A percentile compares a stretch with the other conserved stretches of the same genome.
Conservation (phyloP, 1,140 invertebrate species). For the Orius laevigatus region DNA sequence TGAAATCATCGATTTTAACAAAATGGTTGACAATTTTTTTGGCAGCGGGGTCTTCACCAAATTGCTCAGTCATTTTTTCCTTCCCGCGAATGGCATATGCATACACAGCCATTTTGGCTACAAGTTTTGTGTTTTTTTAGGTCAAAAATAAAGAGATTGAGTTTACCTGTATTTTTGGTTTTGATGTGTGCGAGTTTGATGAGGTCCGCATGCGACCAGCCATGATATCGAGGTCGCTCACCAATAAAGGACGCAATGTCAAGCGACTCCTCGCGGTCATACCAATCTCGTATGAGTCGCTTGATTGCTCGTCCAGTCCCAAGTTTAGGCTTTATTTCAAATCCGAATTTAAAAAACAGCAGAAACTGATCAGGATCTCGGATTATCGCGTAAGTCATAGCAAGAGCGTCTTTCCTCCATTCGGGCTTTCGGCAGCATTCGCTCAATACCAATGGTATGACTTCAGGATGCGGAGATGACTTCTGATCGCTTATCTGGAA, state of each 20-base stretch:
- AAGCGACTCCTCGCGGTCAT: constrained; percentile 1
- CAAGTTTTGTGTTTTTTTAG: too few species aligned
- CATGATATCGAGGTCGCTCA: constrained; percentile 2
- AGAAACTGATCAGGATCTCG: constrained; percentile 1
- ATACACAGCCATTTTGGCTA: too few species aligned
- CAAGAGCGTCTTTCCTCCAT: background rate
- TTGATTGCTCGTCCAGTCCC: constrained; percentile 7
- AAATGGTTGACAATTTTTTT: too few species aligned
- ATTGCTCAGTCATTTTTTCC: too few species aligned
- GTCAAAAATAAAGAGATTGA: background rate
- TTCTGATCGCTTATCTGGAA: background rate
- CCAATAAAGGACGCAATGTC: constrained; percentile 8
- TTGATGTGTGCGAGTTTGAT: constrained; percentile 13
- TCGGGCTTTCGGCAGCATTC: background rate
- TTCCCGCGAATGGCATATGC: too few species aligned
- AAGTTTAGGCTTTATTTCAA: constrained; percentile 7
- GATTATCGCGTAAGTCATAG: background rate
- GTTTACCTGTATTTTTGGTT: background rate
- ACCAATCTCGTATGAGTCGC: constrained; percentile 10
- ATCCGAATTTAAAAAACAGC: constrained; percentile 8
- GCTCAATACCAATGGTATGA: constrained; percentile 5
- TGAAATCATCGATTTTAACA: too few species aligned
- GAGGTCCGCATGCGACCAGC: constrained; percentile 13
- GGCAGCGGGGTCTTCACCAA: too few species aligned
- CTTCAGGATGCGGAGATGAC: constrained; percentile 4